Base-by-base conservation (phyloP, 1,140 invertebrate genomes). In the Drosophila bifasciata region DNA sequence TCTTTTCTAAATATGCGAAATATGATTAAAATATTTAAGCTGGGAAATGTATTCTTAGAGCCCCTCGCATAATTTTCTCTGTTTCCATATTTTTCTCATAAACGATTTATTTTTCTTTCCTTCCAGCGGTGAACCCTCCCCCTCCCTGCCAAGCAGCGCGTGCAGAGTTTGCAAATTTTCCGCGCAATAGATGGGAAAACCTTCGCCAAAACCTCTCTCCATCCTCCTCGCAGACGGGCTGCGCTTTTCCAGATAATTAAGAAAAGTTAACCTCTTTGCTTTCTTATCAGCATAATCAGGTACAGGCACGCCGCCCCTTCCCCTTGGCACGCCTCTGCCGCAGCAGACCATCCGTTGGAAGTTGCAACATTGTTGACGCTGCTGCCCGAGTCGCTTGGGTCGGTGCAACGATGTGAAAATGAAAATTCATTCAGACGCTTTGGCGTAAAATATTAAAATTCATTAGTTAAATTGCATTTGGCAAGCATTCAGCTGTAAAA, bases 321-420 rank as follows among this genome's bases (percentile, higher is more conserved):
- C 39, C 16, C 13, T 5, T 8, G 9, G 53, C 57, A 43, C 32
- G 32, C 32, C 32, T 13, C 32, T 36, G 11, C 11, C 32, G 56
- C 44, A 53, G 32, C 60, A 61, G 51, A 57, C 53, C 41, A 36
- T 50, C 55, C 40, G 57, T 17, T 40, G 75, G 46, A 61, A 46
- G 49, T 13, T 61, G 52, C 68, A 69, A 71, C 68, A 67, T 78
- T 75, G 79, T 77, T 69, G 79, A 63, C 74, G 56, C 60, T 68
- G 72, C 64, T 61, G 76, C 25, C 58, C 57, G 53, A 36, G 32
- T 36, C 32, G 11, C 3, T 36, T 36, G 44, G 60, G 72, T 70
- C 79, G 73, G 81, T 81, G 91, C 92, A 92, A 91, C 92, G 71
- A 86, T 89, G 83, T 88, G 71, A 90, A 83, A 89, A 89, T 89